Percentiles rank a stretch among this genome's conserved stretches.
Evolutionary conservation across 2,113 vertebrate species (phyloP).

Genomic region (Chloroceryle aenea): DNA sequence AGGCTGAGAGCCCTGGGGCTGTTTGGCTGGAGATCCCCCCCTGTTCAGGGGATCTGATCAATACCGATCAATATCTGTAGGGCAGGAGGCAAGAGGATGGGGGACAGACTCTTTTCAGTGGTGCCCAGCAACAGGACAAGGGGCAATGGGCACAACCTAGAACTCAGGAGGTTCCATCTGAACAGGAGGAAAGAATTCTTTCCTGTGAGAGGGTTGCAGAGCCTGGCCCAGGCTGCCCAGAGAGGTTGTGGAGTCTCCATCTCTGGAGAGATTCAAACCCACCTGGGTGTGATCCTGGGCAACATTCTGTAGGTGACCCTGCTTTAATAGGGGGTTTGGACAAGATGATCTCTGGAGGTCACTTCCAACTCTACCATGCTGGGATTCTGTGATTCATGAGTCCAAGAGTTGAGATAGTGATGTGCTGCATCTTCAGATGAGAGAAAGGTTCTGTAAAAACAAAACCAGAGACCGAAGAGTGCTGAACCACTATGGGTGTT

Average conservation of each 20-base stretch:
- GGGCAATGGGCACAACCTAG: background rate
- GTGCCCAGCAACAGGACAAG: background rate
- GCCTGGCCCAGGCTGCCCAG: too few species aligned
- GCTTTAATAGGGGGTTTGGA: background rate
- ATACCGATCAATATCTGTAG: background rate
- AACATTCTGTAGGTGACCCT: background rate
- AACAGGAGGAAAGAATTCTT: background rate
- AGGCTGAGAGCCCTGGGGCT: too few species aligned
- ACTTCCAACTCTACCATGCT: background rate
- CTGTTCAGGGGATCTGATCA: too few species aligned
- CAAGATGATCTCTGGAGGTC: background rate
- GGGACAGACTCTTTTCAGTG: too few species aligned
- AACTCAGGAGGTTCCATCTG: background rate
- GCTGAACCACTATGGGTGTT: fast-evolving
- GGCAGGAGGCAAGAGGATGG: background rate
- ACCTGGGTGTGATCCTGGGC: background rate
- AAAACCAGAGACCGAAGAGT: too few species aligned
- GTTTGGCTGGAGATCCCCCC: too few species aligned
- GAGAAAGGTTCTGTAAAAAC: background rate
- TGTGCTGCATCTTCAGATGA: background rate
- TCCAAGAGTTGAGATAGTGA: background rate
- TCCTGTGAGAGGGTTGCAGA: background rate
- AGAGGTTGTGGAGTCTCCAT: background rate
- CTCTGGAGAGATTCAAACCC: background rate
- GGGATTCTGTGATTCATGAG: background rate